These are phyloP conservation scores for Palythoa heliodiscus DNA, from an alignment of 92 coral and sea anemone species.

Conservation along the genomic window DNA sequence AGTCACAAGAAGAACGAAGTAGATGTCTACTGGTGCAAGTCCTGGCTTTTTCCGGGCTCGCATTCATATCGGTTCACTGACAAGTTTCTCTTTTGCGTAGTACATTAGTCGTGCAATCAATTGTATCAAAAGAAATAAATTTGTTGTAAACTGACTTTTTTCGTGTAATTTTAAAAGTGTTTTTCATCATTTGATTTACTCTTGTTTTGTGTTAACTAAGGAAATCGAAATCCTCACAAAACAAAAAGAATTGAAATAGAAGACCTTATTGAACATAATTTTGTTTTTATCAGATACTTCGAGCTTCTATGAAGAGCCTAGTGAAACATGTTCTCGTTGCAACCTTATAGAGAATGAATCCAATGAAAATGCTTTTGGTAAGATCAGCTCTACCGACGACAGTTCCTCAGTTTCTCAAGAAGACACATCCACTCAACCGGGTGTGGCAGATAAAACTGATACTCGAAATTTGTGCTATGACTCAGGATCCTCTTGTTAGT, in stretches of 20 bases:
- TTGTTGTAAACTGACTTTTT: no score
- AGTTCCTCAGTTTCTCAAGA: not conserved
- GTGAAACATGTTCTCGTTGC: not conserved
- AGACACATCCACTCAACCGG: not conserved
- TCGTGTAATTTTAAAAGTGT: no score
- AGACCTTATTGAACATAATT: not conserved
- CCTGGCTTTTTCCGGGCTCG: no score
- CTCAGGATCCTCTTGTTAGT: not conserved
- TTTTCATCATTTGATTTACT: no score
- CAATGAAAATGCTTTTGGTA: not conserved
- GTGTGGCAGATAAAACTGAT: not conserved
- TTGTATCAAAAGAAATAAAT: no score
- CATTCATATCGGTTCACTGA: no score
- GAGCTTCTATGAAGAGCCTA: slow-evolving; percentile 30
- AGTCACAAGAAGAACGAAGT: no score
- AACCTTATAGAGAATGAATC: not conserved
- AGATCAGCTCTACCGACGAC: not conserved
- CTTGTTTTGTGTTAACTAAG: no score
- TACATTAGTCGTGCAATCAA: no score
- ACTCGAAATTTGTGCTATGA: not conserved
- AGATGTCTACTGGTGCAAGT: no score
- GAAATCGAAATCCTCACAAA: no score
- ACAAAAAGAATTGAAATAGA: not conserved
- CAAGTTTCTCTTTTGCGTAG: no score
- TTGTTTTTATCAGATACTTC: slow-evolving; percentile 19